phyloP scores from a whole-genome alignment of 1,140 invertebrate genomes.

The Cyclargus thomasi region DNA sequence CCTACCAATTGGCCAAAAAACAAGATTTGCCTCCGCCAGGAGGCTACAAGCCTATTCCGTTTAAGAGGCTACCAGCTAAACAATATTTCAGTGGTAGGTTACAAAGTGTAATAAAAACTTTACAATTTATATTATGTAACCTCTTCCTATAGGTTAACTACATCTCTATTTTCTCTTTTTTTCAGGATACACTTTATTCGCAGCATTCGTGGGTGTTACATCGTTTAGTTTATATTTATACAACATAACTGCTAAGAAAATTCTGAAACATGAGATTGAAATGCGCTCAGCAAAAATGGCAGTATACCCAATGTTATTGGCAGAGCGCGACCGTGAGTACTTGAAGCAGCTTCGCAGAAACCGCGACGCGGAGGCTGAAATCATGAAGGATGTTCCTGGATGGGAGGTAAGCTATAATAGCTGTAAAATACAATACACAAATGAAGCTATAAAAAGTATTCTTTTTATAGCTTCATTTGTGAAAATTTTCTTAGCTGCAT shows the following conservation, averaged over 20 bases:
- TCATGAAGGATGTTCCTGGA: constrained; percentile 91
- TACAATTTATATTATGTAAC: constrained; percentile 49
- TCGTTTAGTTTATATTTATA: constrained; percentile 77
- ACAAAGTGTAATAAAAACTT: constrained; percentile 13
- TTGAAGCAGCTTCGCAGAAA: constrained; percentile 88
- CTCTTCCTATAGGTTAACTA: constrained; percentile 36
- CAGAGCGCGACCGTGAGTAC: constrained; percentile 88
- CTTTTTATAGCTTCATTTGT: too few relatives aligned
- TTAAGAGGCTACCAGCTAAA: constrained; percentile 82
- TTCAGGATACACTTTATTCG: constrained; percentile 77
- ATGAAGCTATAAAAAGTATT: too few relatives aligned
- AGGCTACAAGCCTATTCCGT: constrained; percentile 86
- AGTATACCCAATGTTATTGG: constrained; percentile 83
- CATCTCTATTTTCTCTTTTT: constrained; percentile 13
- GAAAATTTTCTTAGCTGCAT: too few relatives aligned
- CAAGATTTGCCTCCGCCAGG: constrained; percentile 92
- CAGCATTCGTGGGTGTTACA: constrained; percentile 78
- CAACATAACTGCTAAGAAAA: constrained; percentile 71
- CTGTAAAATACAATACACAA: too few relatives aligned
- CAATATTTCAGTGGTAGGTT: constrained; percentile 80
- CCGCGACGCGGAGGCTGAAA: constrained; percentile 87
- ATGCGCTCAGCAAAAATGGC: constrained; percentile 84
- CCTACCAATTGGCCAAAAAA: constrained; percentile 60
- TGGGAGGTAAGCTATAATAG: constrained; percentile 88
- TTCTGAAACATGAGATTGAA: constrained; percentile 80